phyloP scores from a whole-genome alignment of 2,888 invertebrate species.

The Laothoe populi region DNA sequence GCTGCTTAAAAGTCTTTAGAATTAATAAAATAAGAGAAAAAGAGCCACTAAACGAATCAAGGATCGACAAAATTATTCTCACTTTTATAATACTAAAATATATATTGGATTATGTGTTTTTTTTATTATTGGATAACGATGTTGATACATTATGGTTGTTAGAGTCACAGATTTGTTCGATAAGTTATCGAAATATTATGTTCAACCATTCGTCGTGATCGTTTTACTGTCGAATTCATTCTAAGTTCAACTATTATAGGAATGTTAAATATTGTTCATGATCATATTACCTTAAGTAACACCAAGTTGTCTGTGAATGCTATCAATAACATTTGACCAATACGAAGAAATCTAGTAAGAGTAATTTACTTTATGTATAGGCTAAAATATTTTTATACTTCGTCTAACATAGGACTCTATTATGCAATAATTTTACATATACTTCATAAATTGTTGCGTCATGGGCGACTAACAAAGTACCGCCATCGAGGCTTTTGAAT shows the following conservation, averaged over 20 bases:
- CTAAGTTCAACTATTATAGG: constrained; percentile 8
- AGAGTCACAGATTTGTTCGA: neutral
- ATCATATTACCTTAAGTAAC: constrained; percentile 19
- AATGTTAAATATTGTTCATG: constrained; percentile 21
- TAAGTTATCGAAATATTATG: neutral
- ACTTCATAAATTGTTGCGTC: neutral
- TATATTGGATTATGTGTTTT: constrained; percentile 12
- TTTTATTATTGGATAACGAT: neutral
- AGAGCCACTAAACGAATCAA: no score
- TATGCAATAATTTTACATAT: constrained; percentile 8
- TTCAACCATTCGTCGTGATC: neutral
- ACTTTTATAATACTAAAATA: constrained; percentile 6
- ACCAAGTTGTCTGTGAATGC: constrained; percentile 15
- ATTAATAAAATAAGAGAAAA: neutral
- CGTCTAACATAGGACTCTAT: neutral
- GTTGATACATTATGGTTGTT: constrained; percentile 11
- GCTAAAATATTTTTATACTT: constrained; percentile 16
- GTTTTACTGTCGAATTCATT: neutral
- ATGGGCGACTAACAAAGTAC: neutral
- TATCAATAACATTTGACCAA: constrained; percentile 2
- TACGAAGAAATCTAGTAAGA: neutral
- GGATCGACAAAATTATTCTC: neutral
- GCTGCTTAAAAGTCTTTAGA: constrained; percentile 14
- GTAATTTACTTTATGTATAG: constrained; percentile 12
- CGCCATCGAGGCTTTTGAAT: constrained; percentile 17